phyloP scores from a whole-genome alignment of 2,888 invertebrate species.

The Bruchidius siliquastri region DNA sequence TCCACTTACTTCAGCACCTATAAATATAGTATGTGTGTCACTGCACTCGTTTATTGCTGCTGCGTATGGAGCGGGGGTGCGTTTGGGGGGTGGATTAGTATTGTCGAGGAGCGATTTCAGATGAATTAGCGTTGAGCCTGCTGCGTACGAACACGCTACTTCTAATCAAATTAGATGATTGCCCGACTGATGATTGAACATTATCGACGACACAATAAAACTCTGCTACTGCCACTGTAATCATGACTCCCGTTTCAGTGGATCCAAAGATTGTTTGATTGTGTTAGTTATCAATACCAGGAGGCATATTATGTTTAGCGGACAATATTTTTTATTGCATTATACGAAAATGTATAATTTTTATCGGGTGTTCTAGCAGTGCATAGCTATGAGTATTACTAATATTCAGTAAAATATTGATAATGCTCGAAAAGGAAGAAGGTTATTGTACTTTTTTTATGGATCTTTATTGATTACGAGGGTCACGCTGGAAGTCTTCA shows the following conservation, averaged over 20 bases:
- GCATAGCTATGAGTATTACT: too few species aligned
- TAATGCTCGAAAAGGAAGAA: too few species aligned
- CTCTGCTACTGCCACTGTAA: not conserved
- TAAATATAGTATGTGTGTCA: conserved; percentile 37
- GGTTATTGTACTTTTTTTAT: too few species aligned
- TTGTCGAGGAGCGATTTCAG: not conserved
- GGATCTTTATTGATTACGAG: too few species aligned
- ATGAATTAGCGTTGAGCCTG: not conserved
- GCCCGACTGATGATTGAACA: not conserved
- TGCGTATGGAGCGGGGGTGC: not conserved
- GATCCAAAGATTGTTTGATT: too few species aligned
- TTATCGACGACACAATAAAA: not conserved
- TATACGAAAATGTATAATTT: too few species aligned
- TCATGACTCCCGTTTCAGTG: not conserved
- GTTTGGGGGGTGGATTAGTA: not conserved
- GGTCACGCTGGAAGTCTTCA: too few species aligned
- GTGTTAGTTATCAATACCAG: too few species aligned
- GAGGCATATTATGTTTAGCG: too few species aligned
- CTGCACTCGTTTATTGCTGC: conserved; percentile 22
- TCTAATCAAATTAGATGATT: not conserved
- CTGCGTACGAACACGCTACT: not conserved
- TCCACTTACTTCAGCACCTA: conserved; percentile 20
- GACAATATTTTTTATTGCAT: too few species aligned
- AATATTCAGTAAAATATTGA: too few species aligned
- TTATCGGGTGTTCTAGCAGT: too few species aligned